Base-by-base conservation (phyloP, 2,888 invertebrate species). In the Eilema sororculum region DNA sequence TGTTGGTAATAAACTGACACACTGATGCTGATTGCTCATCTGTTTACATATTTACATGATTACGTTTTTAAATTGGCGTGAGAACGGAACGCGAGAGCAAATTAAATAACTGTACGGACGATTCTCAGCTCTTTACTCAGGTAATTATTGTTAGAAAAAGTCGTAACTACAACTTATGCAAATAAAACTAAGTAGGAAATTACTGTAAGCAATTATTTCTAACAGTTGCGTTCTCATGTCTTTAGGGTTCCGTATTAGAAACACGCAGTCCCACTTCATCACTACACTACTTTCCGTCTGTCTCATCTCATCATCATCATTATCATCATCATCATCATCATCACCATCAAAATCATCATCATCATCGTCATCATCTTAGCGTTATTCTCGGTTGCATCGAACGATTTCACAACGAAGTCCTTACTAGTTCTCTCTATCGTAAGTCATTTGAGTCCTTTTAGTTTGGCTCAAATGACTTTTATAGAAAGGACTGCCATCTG, bases 111-210 rank as follows among this genome's bases (percentile, higher is more conserved):
- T 52, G 64, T 52, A 52, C 22, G 13, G 20, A 52, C 28, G 30
- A 30, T 65, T 20, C 28, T 8, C 10, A 5, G 25, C 25, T 62
- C 41, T 65, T 56, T 30, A 12, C 22, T 6, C 22, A 10, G 12
- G 64, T 22, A 52, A 52, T 56, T 52, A 28, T 65, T 65, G 52
- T 13, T 28, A 63, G 46, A 20, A 52, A 56, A 65, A 65, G 12
- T 58, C 16, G 52, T 64, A 64, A n/a, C 3, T n/a, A 22, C 22
- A 65, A 22, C 52, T 30, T 63, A 12, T 58, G 59, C 59, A 62
- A 72, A 80, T 67, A 68, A 73, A 65, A 72, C 67, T 65, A 73
- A 68, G 68, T 72, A 70, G 77, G 65, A 68, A 72, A 78, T 83
- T 41, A 41, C 25, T 25, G 24, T 1, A 62, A 24, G 9, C 41